A percentile compares a stretch with the other conserved stretches of the same genome.
Conservation (phyloP, 1,140 invertebrate genomes). For the Lethocerus indicus region DNA sequence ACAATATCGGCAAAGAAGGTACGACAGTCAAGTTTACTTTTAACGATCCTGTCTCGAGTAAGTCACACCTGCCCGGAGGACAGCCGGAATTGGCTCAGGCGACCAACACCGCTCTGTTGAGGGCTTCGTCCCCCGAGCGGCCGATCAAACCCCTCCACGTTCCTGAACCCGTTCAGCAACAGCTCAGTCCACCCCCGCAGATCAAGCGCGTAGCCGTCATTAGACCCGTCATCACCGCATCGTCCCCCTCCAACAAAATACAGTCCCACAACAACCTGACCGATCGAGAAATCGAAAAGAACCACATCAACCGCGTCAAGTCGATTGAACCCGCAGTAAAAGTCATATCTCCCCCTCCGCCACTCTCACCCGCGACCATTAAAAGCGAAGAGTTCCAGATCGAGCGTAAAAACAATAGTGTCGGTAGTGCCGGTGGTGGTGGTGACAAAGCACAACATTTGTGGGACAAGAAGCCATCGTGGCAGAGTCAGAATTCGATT, state of each 20-base stretch:
- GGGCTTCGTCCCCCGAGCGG: no score
- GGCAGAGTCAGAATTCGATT: slow-evolving; percentile 44
- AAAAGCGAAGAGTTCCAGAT: slow-evolving; percentile 5
- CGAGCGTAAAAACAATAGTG: slow-evolving; percentile 7
- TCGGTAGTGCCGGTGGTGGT: slow-evolving; percentile 2
- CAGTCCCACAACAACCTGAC: slow-evolving; percentile 26
- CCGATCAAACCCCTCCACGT: neutral
- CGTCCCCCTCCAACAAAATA: no score
- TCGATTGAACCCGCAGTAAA: slow-evolving; percentile 26
- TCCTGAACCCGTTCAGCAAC: neutral
- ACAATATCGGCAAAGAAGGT: slow-evolving; percentile 48
- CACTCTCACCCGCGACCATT: slow-evolving; percentile 26
- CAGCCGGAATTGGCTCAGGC: slow-evolving; percentile 13
- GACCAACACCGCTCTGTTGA: slow-evolving; percentile 13
- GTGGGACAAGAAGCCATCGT: slow-evolving; percentile 33
- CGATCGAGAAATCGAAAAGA: slow-evolving; percentile 47
- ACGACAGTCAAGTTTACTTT: slow-evolving; percentile 42
- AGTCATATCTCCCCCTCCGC: no score
- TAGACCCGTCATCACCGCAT: slow-evolving; percentile 34
- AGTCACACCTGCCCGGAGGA: slow-evolving; percentile 32
- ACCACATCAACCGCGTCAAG: slow-evolving; percentile 48
- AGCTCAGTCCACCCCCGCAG: slow-evolving; percentile 3
- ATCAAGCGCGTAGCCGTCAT: slow-evolving; percentile 40
- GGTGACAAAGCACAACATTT: slow-evolving; percentile 20
- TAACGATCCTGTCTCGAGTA: slow-evolving; percentile 19